Evolutionary conservation across 2,797 vertebrate species (phyloP), one percentile per base, ranked within the genome.

Genomic region (Sorex maritimensis): DNA sequence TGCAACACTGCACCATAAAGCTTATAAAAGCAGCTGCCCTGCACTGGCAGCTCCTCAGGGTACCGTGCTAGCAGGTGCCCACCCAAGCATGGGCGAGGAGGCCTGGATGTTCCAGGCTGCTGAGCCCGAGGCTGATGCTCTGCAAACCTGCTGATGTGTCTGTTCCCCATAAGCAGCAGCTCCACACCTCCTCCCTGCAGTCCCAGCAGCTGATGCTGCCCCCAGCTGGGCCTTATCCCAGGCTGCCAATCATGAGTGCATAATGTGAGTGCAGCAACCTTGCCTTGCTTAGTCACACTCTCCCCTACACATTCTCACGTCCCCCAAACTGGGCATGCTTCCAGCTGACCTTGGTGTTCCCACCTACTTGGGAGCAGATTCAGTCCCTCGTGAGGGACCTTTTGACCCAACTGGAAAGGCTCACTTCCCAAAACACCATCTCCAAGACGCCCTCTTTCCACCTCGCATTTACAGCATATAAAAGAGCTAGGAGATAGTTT

Each of bases 1-100:
- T 95, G 52, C 74, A 93, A 94, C 67, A 87, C 86, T 46, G 68
- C 58, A 94, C 67, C 58, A 84, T 81, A 87, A 65, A 80, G 88
- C 61, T 96, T 89, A 90, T 69, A 94, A 91, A 91, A 88, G 71
- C 92, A 95, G 78, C 55, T 92, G 58, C 3, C 71, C 38, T 44
- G 55, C 84, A 85, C 85, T 82, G 67, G 61, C 78, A 71, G 58
- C 28, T 92, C 49, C 90, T 87, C 63, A 5, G 61, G 84, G 46
- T 49, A 71, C 28, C 78, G 6, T 84, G 65, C 38, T 82, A 81
- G 46, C 88, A 85, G 41, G 49, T 86, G 67, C 67, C 77, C 61
- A 82, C 19, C 28, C 67, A 95, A 94, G 92, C 74, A 87, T 68
- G 75, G 30, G 68, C 14, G 0, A 90, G 63, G 72, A 92, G 21